phyloP scores from a whole-genome alignment of 1,140 invertebrate genomes.

The Pygmarrhopalites habei region DNA sequence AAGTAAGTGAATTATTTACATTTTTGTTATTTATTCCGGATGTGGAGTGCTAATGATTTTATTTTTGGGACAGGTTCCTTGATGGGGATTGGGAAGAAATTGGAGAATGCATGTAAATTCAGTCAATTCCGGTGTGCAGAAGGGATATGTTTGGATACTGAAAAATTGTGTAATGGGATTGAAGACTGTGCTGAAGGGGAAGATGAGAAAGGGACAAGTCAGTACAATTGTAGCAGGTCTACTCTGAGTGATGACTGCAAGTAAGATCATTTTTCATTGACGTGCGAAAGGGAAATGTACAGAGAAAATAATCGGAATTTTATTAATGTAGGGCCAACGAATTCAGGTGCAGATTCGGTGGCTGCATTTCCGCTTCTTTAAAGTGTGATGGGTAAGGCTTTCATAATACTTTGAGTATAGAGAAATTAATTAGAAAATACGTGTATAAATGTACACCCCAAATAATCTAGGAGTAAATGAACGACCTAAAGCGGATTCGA shows the following conservation, averaged over 20 bases:
- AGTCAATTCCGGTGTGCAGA: constrained; percentile 22
- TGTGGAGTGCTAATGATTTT: too few species aligned
- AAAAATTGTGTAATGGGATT: constrained; percentile 31
- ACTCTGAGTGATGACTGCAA: constrained; percentile 20
- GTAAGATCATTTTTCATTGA: constrained; percentile 8
- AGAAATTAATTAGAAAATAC: background rate
- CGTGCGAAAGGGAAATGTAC: background rate
- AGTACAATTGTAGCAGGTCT: constrained; percentile 6
- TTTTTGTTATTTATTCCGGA: too few species aligned
- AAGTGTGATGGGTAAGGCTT: constrained; percentile 19
- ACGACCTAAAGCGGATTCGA: background rate
- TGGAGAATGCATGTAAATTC: constrained; percentile 18
- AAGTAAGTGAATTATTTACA: too few species aligned
- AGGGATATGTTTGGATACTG: constrained; percentile 20
- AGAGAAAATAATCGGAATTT: background rate
- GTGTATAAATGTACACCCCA: background rate
- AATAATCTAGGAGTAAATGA: background rate
- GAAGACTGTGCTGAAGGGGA: constrained; percentile 32
- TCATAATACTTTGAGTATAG: too few species aligned
- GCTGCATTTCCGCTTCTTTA: constrained; percentile 17
- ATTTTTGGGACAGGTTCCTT: too few species aligned
- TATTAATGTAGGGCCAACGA: constrained; percentile 9
- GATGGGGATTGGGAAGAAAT: background rate
- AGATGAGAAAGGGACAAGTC: constrained; percentile 20
- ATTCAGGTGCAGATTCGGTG: constrained; percentile 28